Evolutionary conservation across 2,888 invertebrate species (phyloP).

Genomic region (Drosophila ezoana): DNA sequence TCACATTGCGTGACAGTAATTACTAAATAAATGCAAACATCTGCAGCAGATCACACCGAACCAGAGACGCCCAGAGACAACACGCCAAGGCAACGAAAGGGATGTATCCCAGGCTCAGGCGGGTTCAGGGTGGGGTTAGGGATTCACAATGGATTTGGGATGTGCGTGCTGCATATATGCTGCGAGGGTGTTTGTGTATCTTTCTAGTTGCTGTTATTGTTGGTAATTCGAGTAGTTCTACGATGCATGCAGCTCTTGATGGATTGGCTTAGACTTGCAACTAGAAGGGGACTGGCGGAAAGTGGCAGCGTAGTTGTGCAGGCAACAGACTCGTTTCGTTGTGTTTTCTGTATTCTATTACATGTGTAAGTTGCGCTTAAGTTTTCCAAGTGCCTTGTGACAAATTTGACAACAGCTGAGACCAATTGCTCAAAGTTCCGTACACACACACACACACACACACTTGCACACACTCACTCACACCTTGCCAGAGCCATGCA

Average conservation of each 20-base stretch:
- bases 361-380: constrained; percentile 78
- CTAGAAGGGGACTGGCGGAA: background rate
- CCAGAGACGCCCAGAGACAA: constrained; percentile 33
- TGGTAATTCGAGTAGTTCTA: constrained; percentile 70
- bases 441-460: constrained; percentile 1
- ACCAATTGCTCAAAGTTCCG: constrained; percentile 62
- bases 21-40: constrained; percentile 84
- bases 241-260: constrained; percentile 69
- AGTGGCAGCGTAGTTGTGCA: background rate
- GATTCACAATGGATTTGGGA: constrained; percentile 5
- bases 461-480: background rate
- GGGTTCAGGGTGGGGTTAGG: background rate
- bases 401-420: constrained; percentile 80
- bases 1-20: constrained; percentile 84
- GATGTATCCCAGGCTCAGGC: constrained; percentile 14
- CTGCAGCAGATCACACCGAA: constrained; percentile 78
- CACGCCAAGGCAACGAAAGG: constrained; percentile 37
- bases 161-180: constrained; percentile 47
- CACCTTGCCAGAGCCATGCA: constrained; percentile 44
- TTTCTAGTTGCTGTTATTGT: constrained; percentile 51
- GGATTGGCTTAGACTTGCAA: constrained; percentile 72
- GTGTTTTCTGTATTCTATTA: constrained; percentile 65
- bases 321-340: constrained; percentile 4
- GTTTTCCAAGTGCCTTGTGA: constrained; percentile 69
- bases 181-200: constrained; percentile 28